These are phyloP conservation scores for Strigops habroptila DNA, from an alignment of 2,113 vertebrate genomes.

Conservation along the genomic window DNA sequence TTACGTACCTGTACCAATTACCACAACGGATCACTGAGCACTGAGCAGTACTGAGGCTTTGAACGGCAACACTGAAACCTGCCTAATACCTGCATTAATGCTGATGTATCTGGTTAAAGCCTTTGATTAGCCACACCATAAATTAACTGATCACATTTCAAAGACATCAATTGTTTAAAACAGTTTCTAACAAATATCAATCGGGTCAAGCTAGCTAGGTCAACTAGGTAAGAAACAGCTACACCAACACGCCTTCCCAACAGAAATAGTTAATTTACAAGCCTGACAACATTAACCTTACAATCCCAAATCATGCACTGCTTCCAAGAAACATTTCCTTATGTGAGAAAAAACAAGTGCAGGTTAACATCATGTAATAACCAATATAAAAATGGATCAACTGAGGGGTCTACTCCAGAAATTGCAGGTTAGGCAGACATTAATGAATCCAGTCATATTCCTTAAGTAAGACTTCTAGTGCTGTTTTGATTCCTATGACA, in stretches of 20 bases:
- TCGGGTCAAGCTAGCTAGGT: neutral
- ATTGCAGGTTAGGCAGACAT: neutral
- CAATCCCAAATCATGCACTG: neutral
- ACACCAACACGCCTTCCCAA: neutral
- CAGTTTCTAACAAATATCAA: neutral
- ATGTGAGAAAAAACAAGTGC: neutral
- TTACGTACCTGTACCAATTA: fast-evolving
- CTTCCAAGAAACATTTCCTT: neutral
- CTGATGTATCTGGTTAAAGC: neutral
- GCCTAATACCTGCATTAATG: neutral
- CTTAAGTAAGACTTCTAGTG: neutral
- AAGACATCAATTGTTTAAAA: neutral
- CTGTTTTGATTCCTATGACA: neutral
- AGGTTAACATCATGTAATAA: neutral
- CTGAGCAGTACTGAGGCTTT: neutral
- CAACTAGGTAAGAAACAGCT: neutral
- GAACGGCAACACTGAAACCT: neutral
- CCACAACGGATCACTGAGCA: fast-evolving
- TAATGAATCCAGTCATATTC: neutral
- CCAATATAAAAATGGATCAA: neutral
- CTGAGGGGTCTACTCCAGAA: neutral
- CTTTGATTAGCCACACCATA: neutral
- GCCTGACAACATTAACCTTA: neutral
- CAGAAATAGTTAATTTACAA: neutral
- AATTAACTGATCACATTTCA: neutral